Evolutionary conservation across 2,113 vertebrate species (phyloP).

Genomic region (Meleagris gallopavo): DNA sequence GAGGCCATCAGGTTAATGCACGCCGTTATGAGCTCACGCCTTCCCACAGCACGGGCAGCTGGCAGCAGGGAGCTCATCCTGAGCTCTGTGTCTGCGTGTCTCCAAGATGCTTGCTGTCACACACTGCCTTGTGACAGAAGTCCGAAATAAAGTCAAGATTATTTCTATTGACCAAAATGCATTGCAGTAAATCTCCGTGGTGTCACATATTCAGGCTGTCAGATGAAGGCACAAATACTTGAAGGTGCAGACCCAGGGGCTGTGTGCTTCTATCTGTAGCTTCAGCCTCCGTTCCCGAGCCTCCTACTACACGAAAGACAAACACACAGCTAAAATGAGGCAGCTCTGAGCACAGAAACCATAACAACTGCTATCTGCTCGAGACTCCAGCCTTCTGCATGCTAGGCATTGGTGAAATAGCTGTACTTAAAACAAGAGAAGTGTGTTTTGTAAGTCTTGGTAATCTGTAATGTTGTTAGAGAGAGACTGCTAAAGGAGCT

Average conservation of each 20-base stretch:
- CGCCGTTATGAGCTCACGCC: accelerated
- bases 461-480: background rate
- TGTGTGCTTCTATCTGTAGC: background rate
- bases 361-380: background rate
- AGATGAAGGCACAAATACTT: background rate
- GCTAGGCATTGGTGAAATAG: background rate
- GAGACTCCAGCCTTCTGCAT: background rate
- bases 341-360: background rate
- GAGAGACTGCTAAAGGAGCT: conserved; percentile 5
- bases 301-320: background rate
- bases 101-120: background rate
- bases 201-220: background rate
- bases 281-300: background rate
- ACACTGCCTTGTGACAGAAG: accelerated
- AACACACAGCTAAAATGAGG: background rate
- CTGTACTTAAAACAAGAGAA: background rate
- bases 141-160: background rate
- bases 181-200: background rate
- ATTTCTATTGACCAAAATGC: background rate
- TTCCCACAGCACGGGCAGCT: accelerated
- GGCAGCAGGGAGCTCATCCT: accelerated
- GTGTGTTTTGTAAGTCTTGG: background rate
- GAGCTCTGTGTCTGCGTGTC: background rate
- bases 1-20: accelerated
- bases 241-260: background rate